Conservation (phyloP, 2,797 vertebrate genomes). For the Ctenochaetus hawaiiensis region DNA sequence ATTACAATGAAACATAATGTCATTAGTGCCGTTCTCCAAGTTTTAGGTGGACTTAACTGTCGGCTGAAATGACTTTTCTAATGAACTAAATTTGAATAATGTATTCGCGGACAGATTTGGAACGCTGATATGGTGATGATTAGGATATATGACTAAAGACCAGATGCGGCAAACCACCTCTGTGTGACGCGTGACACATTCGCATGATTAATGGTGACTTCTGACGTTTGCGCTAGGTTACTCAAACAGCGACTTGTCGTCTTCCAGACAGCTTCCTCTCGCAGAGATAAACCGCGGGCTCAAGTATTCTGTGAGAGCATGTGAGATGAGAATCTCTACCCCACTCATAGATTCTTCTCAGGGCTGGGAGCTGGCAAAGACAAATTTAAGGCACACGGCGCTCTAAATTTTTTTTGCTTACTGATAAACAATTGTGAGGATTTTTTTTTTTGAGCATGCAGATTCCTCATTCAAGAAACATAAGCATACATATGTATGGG, state of each 20-base stretch:
- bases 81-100: conserved; percentile 83
- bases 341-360: conserved; percentile 44
- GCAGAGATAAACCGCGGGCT: conserved; percentile 58
- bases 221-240: conserved; percentile 62
- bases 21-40: conserved; percentile 66
- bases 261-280: conserved; percentile 51
- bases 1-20: conserved; percentile 70
- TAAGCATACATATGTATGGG: conserved; percentile 42
- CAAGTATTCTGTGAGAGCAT: conserved; percentile 43
- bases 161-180: conserved; percentile 79
- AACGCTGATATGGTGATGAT: conserved; percentile 71
- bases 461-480: conserved; percentile 57
- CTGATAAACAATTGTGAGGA: conserved; percentile 35
- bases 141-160: conserved; percentile 79
- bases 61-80: conserved; percentile 76
- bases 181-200: conserved; percentile 70
- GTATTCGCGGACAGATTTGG: conserved; percentile 74
- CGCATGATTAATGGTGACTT: conserved; percentile 73
- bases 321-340: conserved; percentile 55
- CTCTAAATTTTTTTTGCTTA: conserved; percentile 32
- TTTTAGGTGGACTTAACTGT: conserved; percentile 77
- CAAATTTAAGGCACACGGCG: conserved; percentile 31
- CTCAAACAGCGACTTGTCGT: conserved; percentile 60
- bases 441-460: conserved; percentile 12
- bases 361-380: conserved; percentile 37